A percentile compares a stretch with the other conserved stretches of the same genome.
Conservation (phyloP, 2,113 vertebrate species). For the Erythrocercus mccallii region DNA sequence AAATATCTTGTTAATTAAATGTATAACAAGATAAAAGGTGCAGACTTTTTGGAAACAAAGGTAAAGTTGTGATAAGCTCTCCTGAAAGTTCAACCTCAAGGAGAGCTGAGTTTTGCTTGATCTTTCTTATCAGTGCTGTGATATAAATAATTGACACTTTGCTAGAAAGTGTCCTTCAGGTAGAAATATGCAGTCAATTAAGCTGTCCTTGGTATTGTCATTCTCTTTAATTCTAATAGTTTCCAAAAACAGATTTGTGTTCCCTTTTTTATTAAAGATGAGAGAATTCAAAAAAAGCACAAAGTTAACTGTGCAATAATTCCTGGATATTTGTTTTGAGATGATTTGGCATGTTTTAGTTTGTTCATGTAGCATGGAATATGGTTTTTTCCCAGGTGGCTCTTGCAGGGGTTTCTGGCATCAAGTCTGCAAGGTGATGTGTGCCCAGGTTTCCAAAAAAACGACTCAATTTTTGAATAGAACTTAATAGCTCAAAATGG, state of each 20-base stretch:
- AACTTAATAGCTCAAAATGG: not conserved
- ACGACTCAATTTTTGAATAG: not conserved
- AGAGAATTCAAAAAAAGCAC: not conserved
- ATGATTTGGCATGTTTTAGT: not conserved
- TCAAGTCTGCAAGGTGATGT: not conserved
- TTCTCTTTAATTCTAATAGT: not conserved
- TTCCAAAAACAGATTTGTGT: not conserved
- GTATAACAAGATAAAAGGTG: not conserved
- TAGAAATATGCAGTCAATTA: not conserved
- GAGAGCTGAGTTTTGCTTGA: not conserved
- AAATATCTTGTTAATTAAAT: not conserved
- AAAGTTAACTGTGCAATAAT: not conserved
- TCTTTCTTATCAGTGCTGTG: not conserved
- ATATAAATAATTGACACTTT: slow-evolving; percentile 22
- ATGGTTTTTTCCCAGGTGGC: not conserved
- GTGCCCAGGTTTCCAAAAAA: not conserved
- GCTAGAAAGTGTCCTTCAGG: not conserved
- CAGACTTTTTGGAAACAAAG: not conserved
- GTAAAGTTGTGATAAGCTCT: not conserved
- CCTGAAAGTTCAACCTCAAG: not conserved
- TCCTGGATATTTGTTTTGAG: not conserved
- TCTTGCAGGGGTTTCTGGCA: not conserved
- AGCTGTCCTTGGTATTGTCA: not conserved
- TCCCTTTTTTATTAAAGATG: not conserved
- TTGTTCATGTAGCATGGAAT: not conserved